Base-by-base conservation (phyloP, 2,113 vertebrate species). In the Hystrix brachyura region DNA sequence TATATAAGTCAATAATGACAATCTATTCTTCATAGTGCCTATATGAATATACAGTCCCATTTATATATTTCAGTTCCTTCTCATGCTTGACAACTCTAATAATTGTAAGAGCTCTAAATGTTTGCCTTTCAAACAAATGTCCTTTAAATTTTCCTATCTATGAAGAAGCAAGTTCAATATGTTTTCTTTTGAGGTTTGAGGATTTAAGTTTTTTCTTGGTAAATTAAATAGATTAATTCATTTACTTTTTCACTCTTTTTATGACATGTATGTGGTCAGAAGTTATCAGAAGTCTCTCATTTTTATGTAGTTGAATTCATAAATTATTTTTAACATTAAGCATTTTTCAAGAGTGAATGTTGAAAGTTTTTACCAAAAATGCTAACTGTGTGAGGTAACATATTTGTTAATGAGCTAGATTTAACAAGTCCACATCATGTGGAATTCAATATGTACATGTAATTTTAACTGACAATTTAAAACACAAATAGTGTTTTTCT, bases 291-390 rank as follows among this genome's bases (percentile, higher is more conserved):
- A 79, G 76, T 25, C 23, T 46, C 6, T 91, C 32, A 34, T 53
- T 94, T 83, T 80, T 13, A 48, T 27, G 21, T 65, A 59, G 57
- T 23, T 65, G 38, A 65, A 81, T 59, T 59, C 60, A 86, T 48
- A 53, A 82, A 9, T 25, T 72, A 71, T 93, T 91, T 87, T 85
- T 72, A 62, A 81, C 8, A 48, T 82, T 94, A 48, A 91, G 4
- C 13, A 55, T 53, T 86, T 91, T 86, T 17, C 6, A 46, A 18
- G 5, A 60, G 55, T 43, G 13, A 7, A 48, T 84, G 43, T 34
- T 46, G 32, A 46, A 17, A 14, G 46, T 51, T 51, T 64, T 34
- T 27, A 65, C 19, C 43, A 64, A 21, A 67, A 51, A 53, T 60
- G 57, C 4, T 48, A 65, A 48, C 7, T 65, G 10, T 21, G 27